Evolutionary conservation across 2,113 vertebrate species (phyloP).

Genomic region (Cryptomyrus ogoouensis): DNA sequence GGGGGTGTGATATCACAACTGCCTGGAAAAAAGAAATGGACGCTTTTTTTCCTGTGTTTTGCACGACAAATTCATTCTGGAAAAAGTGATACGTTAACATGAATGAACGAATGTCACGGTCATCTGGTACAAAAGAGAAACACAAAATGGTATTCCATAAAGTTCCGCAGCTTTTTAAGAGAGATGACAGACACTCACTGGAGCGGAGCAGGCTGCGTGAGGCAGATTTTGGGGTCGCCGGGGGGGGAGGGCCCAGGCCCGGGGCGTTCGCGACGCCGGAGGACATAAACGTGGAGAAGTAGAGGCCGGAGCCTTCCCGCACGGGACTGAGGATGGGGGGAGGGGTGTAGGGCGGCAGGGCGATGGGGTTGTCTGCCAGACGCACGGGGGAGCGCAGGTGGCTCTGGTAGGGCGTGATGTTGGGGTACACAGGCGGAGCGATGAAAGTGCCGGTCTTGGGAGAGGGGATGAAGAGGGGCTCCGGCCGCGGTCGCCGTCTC

Average conservation of each 20-base stretch:
- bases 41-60: background rate
- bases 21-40: constrained; percentile 58
- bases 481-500: constrained; percentile 84
- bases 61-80: background rate
- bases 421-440: constrained; percentile 83
- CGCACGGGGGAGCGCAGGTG: constrained; percentile 91
- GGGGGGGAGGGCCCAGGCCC: constrained; percentile 70
- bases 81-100: constrained; percentile 13
- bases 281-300: constrained; percentile 92
- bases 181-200: constrained; percentile 66
- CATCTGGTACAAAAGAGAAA: background rate
- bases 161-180: background rate
- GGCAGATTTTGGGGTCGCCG: constrained; percentile 85
- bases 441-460: constrained; percentile 86
- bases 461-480: constrained; percentile 95
- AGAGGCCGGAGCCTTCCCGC: constrained; percentile 90
- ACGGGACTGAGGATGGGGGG: constrained; percentile 96
- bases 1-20: constrained; percentile 92
- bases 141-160: background rate
- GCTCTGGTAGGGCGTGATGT: constrained; percentile 91
- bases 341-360: constrained; percentile 89
- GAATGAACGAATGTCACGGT: background rate
- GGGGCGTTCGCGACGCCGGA: constrained; percentile 59
- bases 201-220: constrained; percentile 87
- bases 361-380: constrained; percentile 78